These are phyloP conservation scores for Diaperis boleti DNA, from an alignment of 2,888 invertebrate genomes.

Conservation along the genomic window DNA sequence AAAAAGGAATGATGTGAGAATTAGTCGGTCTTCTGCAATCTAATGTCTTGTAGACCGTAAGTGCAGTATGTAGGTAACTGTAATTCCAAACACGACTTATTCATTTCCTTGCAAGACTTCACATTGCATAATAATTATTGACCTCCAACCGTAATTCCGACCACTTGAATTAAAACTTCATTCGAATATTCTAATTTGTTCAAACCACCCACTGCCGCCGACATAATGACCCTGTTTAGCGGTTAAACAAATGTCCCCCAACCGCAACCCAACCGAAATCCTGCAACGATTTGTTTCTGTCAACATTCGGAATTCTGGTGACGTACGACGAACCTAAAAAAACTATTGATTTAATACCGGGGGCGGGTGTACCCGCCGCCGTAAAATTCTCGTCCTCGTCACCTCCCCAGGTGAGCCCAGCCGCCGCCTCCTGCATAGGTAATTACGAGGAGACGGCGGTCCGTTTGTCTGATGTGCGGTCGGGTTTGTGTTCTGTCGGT, in stretches of 20 bases:
- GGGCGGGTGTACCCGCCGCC: background rate
- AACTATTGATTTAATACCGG: background rate
- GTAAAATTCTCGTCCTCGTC: background rate
- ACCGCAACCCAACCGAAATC: conserved; percentile 2
- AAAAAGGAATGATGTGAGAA: no score
- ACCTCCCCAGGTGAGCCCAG: background rate
- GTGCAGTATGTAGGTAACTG: no score
- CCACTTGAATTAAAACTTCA: no score
- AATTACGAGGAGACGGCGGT: conserved; percentile 51
- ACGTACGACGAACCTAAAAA: background rate
- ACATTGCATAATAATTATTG: no score
- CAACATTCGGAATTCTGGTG: background rate
- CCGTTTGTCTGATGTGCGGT: conserved; percentile 56
- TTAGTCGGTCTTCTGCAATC: no score
- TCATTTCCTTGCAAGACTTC: no score
- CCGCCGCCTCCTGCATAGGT: conserved; percentile 38
- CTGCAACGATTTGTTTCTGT: conserved; percentile 6
- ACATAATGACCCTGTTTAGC: background rate
- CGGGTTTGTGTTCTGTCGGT: conserved; percentile 58
- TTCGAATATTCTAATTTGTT: no score
- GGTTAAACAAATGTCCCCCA: conserved; percentile 1
- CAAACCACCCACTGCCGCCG: background rate
- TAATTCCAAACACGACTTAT: no score
- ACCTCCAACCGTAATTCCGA: no score
- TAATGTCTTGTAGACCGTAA: no score